phyloP scores from a whole-genome alignment of 2,113 vertebrate species.

The Tachuris rubrigastra region DNA sequence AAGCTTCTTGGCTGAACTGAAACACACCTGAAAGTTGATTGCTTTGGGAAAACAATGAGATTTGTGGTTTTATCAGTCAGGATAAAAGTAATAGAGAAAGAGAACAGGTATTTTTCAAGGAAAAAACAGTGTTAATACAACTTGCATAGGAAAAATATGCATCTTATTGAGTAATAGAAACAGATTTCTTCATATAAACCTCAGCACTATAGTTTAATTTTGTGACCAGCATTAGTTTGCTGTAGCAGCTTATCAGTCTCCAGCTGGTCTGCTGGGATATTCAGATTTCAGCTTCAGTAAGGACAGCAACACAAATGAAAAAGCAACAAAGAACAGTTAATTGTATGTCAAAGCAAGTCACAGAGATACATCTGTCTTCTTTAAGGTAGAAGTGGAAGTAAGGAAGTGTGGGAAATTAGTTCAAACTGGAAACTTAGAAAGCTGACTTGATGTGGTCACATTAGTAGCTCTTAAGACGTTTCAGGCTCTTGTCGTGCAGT shows the following conservation, averaged over 20 bases:
- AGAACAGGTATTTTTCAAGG: background rate
- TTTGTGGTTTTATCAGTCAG: background rate
- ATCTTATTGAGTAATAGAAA: background rate
- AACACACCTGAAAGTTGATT: background rate
- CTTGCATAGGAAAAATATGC: background rate
- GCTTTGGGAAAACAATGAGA: background rate
- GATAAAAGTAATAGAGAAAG: background rate
- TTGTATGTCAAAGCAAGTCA: background rate
- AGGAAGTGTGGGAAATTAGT: constrained; percentile 13
- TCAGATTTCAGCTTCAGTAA: background rate
- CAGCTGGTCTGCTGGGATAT: background rate
- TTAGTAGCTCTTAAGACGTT: background rate
- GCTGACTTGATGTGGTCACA: constrained; percentile 3
- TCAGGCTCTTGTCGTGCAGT: background rate
- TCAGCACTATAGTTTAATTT: background rate
- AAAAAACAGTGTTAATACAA: background rate
- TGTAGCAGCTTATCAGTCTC: background rate
- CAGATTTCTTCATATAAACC: background rate
- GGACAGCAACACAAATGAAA: background rate
- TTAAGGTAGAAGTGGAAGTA: background rate
- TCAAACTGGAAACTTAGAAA: constrained; percentile 45
- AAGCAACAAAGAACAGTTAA: background rate
- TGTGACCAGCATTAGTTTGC: background rate
- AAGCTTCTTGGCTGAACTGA: background rate
- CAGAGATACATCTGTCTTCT: background rate